A percentile compares a stretch with the other conserved stretches of the same genome.
These are phyloP conservation scores for Eilema depressum DNA, from an alignment of 2,888 invertebrate genomes.

Conservation along the genomic window DNA sequence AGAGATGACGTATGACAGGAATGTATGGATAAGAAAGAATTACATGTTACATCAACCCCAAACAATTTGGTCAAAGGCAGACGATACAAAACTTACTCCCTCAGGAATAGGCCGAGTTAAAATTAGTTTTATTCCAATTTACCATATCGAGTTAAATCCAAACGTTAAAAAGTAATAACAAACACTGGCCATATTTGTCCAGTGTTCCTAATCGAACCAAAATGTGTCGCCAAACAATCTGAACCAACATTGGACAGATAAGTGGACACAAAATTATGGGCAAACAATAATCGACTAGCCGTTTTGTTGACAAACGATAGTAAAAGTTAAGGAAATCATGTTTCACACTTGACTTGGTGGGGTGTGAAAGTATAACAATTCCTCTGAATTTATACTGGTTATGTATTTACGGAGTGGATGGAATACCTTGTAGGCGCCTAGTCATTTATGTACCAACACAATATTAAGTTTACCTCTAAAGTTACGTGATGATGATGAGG, in stretches of 20 bases:
- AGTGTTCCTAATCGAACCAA: conserved; percentile 53
- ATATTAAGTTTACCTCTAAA: no score
- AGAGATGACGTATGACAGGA: no score
- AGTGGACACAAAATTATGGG: conserved; percentile 56
- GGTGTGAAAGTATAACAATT: conserved; percentile 34
- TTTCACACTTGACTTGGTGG: conserved; percentile 46
- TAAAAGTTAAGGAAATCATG: conserved; percentile 45
- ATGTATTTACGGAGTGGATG: not conserved
- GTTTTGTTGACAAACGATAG: conserved; percentile 66
- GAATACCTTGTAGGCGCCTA: conserved; percentile 12
- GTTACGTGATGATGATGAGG: no score
- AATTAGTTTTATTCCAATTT: not conserved
- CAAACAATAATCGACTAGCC: conserved; percentile 67
- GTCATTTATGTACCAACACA: not conserved
- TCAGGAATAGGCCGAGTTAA: no score
- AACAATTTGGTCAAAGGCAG: no score
- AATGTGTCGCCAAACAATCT: conserved; percentile 51
- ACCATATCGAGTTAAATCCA: conserved; percentile 27
- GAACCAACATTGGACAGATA: conserved; percentile 61
- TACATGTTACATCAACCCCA: no score
- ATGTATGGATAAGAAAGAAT: no score
- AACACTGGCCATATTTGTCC: conserved; percentile 45
- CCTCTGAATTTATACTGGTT: conserved; percentile 3
- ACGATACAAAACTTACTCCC: no score
- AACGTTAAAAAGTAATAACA: conserved; percentile 41